Percentiles rank a stretch among this genome's conserved stretches.
These are phyloP conservation scores for Vicugna pacos DNA, from an alignment of 2,113 vertebrate species.

Conservation along the genomic window DNA sequence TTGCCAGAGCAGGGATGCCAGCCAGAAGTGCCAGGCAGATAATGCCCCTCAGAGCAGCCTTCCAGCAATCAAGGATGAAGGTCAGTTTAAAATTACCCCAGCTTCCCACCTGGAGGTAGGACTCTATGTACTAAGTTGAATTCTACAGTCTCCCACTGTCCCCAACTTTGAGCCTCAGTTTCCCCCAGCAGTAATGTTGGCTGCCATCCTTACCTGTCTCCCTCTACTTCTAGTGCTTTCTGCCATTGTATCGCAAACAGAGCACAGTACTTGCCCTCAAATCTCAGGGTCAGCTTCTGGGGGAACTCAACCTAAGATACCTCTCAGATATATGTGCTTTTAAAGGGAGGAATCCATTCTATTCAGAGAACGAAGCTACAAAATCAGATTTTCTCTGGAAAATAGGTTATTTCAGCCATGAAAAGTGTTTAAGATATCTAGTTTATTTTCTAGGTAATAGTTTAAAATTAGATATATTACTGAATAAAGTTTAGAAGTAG, in stretches of 20 bases:
- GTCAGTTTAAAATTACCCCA: neutral
- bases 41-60: neutral
- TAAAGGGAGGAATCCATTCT: neutral
- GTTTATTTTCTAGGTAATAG: neutral
- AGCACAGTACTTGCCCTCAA: neutral
- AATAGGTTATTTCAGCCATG: neutral
- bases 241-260: neutral
- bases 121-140: neutral
- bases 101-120: neutral
- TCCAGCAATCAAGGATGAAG: neutral
- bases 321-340: neutral
- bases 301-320: neutral
- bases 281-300: neutral
- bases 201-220: neutral
- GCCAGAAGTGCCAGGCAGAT: neutral
- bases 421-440: neutral
- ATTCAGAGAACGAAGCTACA: neutral
- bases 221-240: neutral
- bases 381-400: neutral
- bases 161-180: neutral
- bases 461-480: constrained; percentile 25
- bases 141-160: neutral
- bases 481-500: neutral
- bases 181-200: too few species aligned
- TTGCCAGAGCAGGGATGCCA: neutral